Base-by-base conservation (phyloP, 2,888 invertebrate species). In the Acanthosepion esculentum region DNA sequence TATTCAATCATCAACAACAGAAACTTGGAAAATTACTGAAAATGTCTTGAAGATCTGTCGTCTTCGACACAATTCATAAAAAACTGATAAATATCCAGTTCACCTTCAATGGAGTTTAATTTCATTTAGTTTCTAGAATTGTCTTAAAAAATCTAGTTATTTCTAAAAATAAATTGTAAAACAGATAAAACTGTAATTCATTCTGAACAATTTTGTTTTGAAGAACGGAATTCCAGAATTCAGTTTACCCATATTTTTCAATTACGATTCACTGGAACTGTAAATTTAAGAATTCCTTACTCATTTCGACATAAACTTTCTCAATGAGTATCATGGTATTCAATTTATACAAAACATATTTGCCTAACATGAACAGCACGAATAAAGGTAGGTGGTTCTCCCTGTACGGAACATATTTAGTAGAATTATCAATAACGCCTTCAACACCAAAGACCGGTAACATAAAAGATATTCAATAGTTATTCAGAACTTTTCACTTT, bases 261-360 rank as follows among this genome's bases (percentile, higher is more conserved):
- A 78, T 78, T 59, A 26, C 23, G 23, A 59, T 59, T 59, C 59
- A 59, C 59, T 59, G 59, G 18, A n/a, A 78, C 78, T n/a, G n/a
- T 33, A 33, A 78, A 78, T 78, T n/a, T 78, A 33, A 78, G 15
- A n/a, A 33, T n/a, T 78, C 12, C 18, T 12, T 15, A 8, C n/a
- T 78, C n/a, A 78, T 33, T 78, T 78, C n/a, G n/a, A 78, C n/a
- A 33, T 78, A 78, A n/a, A n/a, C 33, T n/a, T n/a, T 78, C 10
- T 78, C 78, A 78, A 78, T n/a, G n/a, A 78, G 20, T n/a, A 33
- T 10, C 5, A 2, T 78, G 78, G 78, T 33, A 78, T 78, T 78
- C 78, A 78, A 78, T 78, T 78, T 78, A n/a, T n/a, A 78, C 78
- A 78, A 78, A 78, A n/a, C n/a, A 78, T n/a, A 78, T 78, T 78